phyloP scores from a whole-genome alignment of 2,113 vertebrate genomes.

The Mustelus asterias region DNA sequence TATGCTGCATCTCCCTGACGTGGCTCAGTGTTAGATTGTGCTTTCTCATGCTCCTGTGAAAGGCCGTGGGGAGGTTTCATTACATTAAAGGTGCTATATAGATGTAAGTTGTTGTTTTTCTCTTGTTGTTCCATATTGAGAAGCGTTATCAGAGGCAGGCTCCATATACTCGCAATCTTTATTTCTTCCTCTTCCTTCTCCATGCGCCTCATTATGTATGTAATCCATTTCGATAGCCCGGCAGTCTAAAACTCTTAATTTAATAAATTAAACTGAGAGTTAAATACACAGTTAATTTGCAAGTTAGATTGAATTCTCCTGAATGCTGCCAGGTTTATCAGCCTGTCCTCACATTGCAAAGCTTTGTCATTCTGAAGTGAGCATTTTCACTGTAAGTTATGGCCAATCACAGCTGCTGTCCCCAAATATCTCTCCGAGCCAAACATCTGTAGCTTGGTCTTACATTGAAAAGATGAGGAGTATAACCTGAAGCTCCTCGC shows the following conservation, averaged over 20 bases:
- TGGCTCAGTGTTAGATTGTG: background rate
- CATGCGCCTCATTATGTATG: background rate
- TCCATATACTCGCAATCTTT: background rate
- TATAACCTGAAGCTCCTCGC: background rate
- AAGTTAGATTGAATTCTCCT: constrained; percentile 11
- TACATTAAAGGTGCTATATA: background rate
- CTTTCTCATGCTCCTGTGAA: too few relatives aligned
- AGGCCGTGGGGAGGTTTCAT: too few relatives aligned
- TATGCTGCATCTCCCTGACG: background rate
- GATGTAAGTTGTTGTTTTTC: background rate
- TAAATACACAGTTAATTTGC: constrained; percentile 20
- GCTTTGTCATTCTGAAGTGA: background rate
- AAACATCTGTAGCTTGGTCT: background rate
- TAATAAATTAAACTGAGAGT: constrained; percentile 10
- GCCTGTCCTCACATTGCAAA: background rate
- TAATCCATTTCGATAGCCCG: background rate
- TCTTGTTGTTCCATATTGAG: background rate
- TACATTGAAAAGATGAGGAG: background rate
- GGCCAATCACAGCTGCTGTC: background rate
- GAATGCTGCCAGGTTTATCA: background rate
- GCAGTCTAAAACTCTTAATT: background rate
- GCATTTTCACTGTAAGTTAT: background rate
- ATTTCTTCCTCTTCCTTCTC: background rate
- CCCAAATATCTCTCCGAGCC: background rate
- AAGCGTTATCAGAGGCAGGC: background rate